phyloP scores from a whole-genome alignment of 2,113 vertebrate species.

The Scolopax mira region DNA sequence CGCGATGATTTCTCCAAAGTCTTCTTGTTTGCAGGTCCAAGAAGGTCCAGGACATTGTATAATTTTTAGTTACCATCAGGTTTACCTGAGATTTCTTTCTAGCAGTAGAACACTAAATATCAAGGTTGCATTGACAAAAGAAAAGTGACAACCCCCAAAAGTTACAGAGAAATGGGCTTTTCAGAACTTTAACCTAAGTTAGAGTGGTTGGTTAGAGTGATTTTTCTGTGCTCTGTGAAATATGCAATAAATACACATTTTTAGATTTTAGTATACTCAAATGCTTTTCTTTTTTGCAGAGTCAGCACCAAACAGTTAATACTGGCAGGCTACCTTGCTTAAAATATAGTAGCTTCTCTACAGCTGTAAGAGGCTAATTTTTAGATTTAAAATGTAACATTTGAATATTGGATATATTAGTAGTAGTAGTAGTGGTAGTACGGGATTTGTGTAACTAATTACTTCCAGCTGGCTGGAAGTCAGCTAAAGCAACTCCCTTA shows the following conservation, averaged over 20 bases:
- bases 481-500: background rate
- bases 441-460: background rate
- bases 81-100: background rate
- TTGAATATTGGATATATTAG: background rate
- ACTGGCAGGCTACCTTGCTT: background rate
- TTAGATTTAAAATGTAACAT: background rate
- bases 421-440: background rate
- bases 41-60: background rate
- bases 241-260: background rate
- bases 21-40: background rate
- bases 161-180: background rate
- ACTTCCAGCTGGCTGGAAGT: background rate
- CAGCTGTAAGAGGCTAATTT: background rate
- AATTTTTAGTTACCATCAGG: background rate
- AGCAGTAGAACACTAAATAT: background rate
- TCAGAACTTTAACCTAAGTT: background rate
- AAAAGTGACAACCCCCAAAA: background rate
- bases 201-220: background rate
- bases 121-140: background rate
- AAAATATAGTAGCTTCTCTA: background rate
- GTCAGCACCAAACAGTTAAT: background rate
- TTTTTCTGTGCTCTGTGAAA: background rate
- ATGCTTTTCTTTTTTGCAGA: background rate
- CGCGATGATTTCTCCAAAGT: background rate
- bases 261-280: background rate